Conservation (phyloP, 2,797 vertebrate genomes). For the Acrossocheilus wenchowensis region DNA sequence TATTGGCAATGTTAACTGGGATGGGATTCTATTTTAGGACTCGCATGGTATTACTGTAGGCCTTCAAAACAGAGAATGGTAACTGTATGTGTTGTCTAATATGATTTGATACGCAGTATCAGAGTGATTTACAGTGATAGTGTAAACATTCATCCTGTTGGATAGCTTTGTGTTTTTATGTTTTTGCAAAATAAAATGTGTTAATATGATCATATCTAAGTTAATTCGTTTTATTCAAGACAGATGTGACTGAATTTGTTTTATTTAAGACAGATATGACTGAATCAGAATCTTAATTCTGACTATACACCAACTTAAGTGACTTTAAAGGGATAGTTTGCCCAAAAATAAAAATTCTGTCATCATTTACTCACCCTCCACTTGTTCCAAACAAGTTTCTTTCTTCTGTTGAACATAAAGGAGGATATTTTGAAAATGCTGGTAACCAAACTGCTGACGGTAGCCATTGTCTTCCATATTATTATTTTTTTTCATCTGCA, state of each 20-base stretch:
- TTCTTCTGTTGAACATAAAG: not conserved
- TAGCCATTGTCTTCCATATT: not conserved
- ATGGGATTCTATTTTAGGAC: not conserved
- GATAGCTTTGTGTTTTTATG: not conserved
- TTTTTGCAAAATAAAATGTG: not conserved
- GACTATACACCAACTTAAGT: not conserved
- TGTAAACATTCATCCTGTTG: not conserved
- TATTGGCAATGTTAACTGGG: not conserved
- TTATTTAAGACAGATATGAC: not conserved
- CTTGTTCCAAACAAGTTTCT: not conserved
- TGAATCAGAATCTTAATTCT: not conserved
- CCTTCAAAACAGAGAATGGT: not conserved
- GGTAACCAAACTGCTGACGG: not conserved
- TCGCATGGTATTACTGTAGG: not conserved
- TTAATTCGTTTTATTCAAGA: not conserved
- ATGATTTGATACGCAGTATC: not conserved
- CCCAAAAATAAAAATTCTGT: not conserved
- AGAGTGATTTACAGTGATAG: not conserved
- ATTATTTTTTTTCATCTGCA: not conserved
- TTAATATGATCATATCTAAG: not conserved
- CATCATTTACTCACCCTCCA: not conserved
- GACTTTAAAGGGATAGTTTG: not conserved
- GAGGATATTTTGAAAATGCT: not conserved
- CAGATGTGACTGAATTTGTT: not conserved
- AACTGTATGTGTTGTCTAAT: not conserved